Evolutionary conservation across 2,888 invertebrate genomes (phyloP).

Genomic region (Tortricodes alternella): DNA sequence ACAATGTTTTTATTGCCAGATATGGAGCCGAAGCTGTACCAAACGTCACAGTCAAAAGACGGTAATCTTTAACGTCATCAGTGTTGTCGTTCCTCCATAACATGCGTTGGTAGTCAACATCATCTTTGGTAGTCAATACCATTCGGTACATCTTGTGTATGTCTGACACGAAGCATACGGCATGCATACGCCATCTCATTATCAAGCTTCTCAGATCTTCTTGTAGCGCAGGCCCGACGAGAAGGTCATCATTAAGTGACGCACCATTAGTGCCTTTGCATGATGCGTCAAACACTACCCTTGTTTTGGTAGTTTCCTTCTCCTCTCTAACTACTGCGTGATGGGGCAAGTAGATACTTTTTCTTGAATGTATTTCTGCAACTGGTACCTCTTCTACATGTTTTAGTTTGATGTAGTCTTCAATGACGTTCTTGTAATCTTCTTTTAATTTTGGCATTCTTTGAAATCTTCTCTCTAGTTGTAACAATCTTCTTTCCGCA

Average conservation of each 20-base stretch:
- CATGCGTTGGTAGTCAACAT: slow-evolving; percentile 38
- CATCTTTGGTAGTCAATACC: slow-evolving; percentile 35
- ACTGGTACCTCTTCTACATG: slow-evolving; percentile 9
- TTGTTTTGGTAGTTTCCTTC: slow-evolving; percentile 26
- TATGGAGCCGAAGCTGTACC: slow-evolving; percentile 27
- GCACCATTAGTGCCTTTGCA: slow-evolving; percentile 15
- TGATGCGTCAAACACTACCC: slow-evolving; percentile 33
- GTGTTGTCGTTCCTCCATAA: slow-evolving; percentile 28
- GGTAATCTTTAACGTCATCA: slow-evolving; percentile 4
- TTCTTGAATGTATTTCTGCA: not conserved
- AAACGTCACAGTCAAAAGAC: slow-evolving; percentile 7
- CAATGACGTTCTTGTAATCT: slow-evolving; percentile 16
- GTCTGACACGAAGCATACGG: slow-evolving; percentile 37
- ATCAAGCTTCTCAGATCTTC: slow-evolving; percentile 39
- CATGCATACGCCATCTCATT: slow-evolving; percentile 38
- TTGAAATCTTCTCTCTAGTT: slow-evolving; percentile 16
- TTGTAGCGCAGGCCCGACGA: slow-evolving; percentile 39
- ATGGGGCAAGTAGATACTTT: slow-evolving; percentile 29
- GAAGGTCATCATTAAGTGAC: slow-evolving; percentile 38
- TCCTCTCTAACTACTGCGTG: slow-evolving; percentile 31
- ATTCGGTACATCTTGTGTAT: slow-evolving; percentile 44
- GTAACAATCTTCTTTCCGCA: slow-evolving; percentile 2
- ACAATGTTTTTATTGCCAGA: slow-evolving; percentile 24
- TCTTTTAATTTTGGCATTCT: slow-evolving; percentile 1
- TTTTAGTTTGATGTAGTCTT: slow-evolving; percentile 13